Base-by-base conservation (phyloP, 92 coral and sea anemone species). In the Heliopora coerulea region DNA sequence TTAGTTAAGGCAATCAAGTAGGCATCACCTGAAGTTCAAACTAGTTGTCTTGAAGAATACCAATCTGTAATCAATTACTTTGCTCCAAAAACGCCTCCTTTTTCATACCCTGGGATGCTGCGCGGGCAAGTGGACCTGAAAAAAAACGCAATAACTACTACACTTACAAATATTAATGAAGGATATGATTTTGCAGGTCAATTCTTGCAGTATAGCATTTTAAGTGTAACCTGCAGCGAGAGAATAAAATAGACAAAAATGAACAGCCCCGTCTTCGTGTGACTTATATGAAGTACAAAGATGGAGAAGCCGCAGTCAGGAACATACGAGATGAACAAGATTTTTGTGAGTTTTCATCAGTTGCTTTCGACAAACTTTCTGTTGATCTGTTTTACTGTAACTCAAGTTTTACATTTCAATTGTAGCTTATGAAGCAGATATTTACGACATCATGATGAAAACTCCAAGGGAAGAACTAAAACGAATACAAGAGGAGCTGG, bases 341-440 rank as follows among this genome's bases (percentile, higher is more conserved):
- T n/a, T 61, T 28, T 61, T 30, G 68, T 61, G 30, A 61, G 68
- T 61, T 28, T 28, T 37, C 42, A 37, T 4, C 42, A 11, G n/a
- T n/a, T n/a, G n/a, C n/a, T 37, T 4, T 37, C 42, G 11, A 4
- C 18, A 15, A 3, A 10, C n/a, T 21, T 3, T 23, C 3, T 28
- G 26, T 29, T 3, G 6, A 28, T 8, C 1, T 2, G 6, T 30
- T 6, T 5, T 5, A 6, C 11, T 37, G 11, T 11, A 37, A 37
- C 11, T 37, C 42, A 4, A 4, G 42, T 37, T 4, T 4, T 37
- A 4, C 11, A 11, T 37, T 37, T 37, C 42, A 37, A 4, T n/a
- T 28, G 1, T 79, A 86, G 89, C 68, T 24, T 86, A 86, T 82
- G 82, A 82, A 3, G 73, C 50, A 11, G 83, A 86, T 34, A 86